Base-by-base conservation (phyloP, 1,140 invertebrate species). In the Mya arenaria region DNA sequence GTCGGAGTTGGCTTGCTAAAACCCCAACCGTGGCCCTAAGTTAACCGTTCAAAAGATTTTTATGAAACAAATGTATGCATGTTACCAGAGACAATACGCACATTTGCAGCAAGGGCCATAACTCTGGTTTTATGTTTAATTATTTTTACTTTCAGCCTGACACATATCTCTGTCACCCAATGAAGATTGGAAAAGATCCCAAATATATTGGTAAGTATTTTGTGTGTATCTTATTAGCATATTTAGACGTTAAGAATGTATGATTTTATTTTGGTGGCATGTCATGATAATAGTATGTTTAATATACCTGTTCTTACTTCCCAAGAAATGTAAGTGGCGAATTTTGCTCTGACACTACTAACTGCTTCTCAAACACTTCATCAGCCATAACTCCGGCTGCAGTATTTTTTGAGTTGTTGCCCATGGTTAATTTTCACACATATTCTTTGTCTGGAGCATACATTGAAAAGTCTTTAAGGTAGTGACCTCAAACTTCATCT, bases 161-260 rank as follows among this genome's bases (percentile, higher is more conserved):
- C 66, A 87, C 87, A 4, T 91, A 91, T 72, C 74, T 91, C 60
- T 91, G 90, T 83, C 75, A 68, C 36, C 63, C 88, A 25, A 83
- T 88, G 80, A 82, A 90, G 79, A 81, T 88, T 41, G 65, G 84
- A 15, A 62, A 86, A 44, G 63, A 69, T 36, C 82, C 82, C 0
- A 82, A 55, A 66, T 90, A 87, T 71, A 85, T 90, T 68, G 84
- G 87, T 89, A 87, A 82, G 74, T 84, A 1, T 48, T 28, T 30
- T 28, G 10, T n/a, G 23, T 4, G 4, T 65, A 13, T 63, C n/a
- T 19, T 77, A 19, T 4, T 4, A 19, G 3, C 41, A 10, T n/a
- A 34, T 19, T 63, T 25, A 23, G 39, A 23, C 25, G 6, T 6
- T 56, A 10, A 30, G 39, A 52, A 17, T 2, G 25, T 23, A 4